A percentile compares a stretch with the other conserved stretches of the same genome.
phyloP scores from a whole-genome alignment of 2,888 invertebrate genomes.

The Saturnia japonica region DNA sequence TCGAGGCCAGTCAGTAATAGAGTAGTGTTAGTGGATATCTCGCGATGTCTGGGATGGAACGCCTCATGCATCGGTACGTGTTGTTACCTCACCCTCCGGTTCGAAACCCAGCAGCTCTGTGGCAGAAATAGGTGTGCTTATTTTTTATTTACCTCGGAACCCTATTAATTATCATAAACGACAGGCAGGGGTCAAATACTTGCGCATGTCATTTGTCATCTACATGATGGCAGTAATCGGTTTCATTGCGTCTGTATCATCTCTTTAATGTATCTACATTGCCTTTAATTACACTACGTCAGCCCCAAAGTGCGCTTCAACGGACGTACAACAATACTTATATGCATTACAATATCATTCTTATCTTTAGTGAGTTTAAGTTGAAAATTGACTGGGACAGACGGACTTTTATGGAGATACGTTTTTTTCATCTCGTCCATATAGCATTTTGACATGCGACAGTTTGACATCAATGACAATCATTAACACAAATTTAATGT shows the following conservation, averaged over 20 bases:
- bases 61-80: too few relatives aligned
- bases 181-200: conserved; percentile 21
- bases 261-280: conserved; percentile 58
- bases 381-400: neutral
- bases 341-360: neutral
- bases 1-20: too few relatives aligned
- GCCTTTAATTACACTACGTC: conserved; percentile 61
- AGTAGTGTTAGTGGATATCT: too few relatives aligned
- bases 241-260: conserved; percentile 51
- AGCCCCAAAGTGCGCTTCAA: conserved; percentile 28
- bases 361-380: neutral
- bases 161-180: conserved; percentile 20
- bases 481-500: conserved; percentile 15
- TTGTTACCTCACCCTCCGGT: too few relatives aligned
- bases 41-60: too few relatives aligned
- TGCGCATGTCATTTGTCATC: conserved; percentile 46
- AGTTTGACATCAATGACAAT: conserved; percentile 18
- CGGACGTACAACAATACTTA: neutral
- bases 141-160: too few relatives aligned
- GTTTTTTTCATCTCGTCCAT: conserved; percentile 27
- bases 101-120: too few relatives aligned
- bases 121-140: too few relatives aligned
- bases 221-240: conserved; percentile 46
- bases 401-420: neutral
- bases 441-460: conserved; percentile 18